Evolutionary conservation across 2,113 vertebrate species (phyloP).

Genomic region (sheep (Ovis aries)): ARS-UI_Ramb_v3.0 NC_056055.1:72928501-72929000

Average conservation of each 20-base stretch:
- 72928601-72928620: not conserved
- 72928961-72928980: not conserved
- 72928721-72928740: not conserved
- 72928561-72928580: not conserved
- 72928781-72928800: not conserved
- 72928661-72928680: not conserved
- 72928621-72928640: not conserved
- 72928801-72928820: not conserved
- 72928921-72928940: not conserved
- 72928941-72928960: not conserved
- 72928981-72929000: not conserved
- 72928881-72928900: not conserved
- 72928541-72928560: not conserved
- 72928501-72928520: not conserved
- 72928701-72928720: not conserved
- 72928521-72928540: not conserved
- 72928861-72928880: not conserved
- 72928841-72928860: not conserved
- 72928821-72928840: not conserved
- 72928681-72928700: not conserved
- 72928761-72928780: not conserved
- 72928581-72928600: not conserved
- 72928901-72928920: not conserved
- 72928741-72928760: not conserved
- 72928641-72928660: not conserved